A percentile compares a stretch with the other conserved stretches of the same genome.
Conservation (phyloP, 2,797 vertebrate species). For the Pogonophryne albipinna region DNA sequence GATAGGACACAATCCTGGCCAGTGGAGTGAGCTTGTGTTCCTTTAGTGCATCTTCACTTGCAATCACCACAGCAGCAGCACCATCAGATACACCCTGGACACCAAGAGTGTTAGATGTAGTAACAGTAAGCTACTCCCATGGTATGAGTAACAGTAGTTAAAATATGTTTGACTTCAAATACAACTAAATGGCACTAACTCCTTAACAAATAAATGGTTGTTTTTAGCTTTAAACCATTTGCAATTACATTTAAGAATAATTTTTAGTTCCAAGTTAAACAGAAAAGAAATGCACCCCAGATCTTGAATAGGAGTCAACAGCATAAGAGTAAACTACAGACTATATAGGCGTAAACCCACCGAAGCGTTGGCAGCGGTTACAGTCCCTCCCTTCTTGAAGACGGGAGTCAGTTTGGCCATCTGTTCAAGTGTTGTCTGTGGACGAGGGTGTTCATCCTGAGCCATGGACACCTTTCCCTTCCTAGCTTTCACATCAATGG, state of each 20-base stretch:
- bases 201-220: background rate
- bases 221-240: background rate
- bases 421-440: conserved; percentile 92
- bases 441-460: conserved; percentile 93
- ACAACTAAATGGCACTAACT: background rate
- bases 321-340: conserved; percentile 50
- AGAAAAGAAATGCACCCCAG: background rate
- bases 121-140: background rate
- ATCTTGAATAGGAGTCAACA: background rate
- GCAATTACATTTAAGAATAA: background rate
- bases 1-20: conserved; percentile 93
- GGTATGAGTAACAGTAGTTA: background rate
- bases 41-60: conserved; percentile 94
- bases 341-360: conserved; percentile 77
- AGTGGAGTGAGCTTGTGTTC: conserved; percentile 93
- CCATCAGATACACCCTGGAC: conserved; percentile 93
- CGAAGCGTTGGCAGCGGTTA: conserved; percentile 97
- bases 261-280: background rate
- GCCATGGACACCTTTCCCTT: conserved; percentile 92
- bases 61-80: conserved; percentile 91
- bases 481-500: conserved; percentile 92
- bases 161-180: conserved; percentile 4
- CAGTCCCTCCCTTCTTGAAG: conserved; percentile 95
- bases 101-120: background rate
- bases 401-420: conserved; percentile 90